These are phyloP conservation scores for Hippopotamus amphibius DNA, from an alignment of 2,113 vertebrate species.

Conservation along the genomic window DNA sequence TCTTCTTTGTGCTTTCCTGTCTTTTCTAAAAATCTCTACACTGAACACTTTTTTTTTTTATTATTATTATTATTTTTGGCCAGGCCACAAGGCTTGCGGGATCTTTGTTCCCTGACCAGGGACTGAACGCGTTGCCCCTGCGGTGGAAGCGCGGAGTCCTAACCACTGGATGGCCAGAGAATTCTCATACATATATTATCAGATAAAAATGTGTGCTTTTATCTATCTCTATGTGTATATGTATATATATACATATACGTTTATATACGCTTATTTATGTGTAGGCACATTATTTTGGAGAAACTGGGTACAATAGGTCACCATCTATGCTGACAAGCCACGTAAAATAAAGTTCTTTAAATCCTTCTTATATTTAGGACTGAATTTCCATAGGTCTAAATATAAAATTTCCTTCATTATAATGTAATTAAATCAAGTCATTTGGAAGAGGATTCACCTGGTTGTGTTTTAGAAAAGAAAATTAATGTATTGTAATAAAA, in stretches of 20 bases:
- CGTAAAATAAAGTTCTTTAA: neutral
- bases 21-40: neutral
- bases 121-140: neutral
- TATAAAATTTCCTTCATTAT: neutral
- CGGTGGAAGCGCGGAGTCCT: neutral
- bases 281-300: neutral
- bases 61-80: neutral
- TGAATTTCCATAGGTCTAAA: neutral
- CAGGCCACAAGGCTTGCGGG: neutral
- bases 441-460: neutral
- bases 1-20: neutral
- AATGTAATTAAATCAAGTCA: conserved; percentile 1
- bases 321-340: neutral
- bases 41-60: neutral
- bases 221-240: neutral
- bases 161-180: neutral
- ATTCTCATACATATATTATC: neutral
- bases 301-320: neutral
- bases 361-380: conserved; percentile 1
- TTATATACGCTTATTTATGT: neutral
- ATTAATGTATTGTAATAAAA: neutral
- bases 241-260: neutral
- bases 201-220: neutral
- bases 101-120: neutral
- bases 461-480: conserved; percentile 12